phyloP scores from a whole-genome alignment of 2,113 vertebrate species.

The Grammomys surdaster region DNA sequence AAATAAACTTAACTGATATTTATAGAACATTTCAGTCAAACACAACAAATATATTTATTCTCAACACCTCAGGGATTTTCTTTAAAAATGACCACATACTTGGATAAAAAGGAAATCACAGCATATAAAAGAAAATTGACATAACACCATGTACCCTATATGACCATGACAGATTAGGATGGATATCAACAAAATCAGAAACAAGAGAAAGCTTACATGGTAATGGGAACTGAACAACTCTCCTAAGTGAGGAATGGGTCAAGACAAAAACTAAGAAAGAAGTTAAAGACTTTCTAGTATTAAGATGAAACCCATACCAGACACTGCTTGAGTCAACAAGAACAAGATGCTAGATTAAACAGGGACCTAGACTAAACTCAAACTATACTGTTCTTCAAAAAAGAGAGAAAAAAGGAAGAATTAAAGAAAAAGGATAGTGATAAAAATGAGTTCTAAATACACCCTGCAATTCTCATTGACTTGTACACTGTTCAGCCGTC shows the following conservation, averaged over 20 bases:
- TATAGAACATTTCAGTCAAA: not conserved
- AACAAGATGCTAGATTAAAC: not conserved
- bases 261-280: not conserved
- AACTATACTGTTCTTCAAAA: not conserved
- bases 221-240: not conserved
- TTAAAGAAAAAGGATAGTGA: not conserved
- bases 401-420: too few relatives aligned
- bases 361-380: not conserved
- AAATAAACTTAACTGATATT: not conserved
- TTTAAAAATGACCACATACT: not conserved
- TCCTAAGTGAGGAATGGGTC: too few relatives aligned
- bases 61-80: too few relatives aligned
- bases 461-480: not conserved
- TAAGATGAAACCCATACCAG: not conserved
- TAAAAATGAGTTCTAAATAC: not conserved
- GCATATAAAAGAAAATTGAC: not conserved
- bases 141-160: not conserved
- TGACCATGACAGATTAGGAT: not conserved
- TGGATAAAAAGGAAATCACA: not conserved
- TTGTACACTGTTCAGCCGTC: not conserved
- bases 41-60: not conserved
- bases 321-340: not conserved
- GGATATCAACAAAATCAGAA: not conserved
- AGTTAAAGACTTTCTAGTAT: not conserved
- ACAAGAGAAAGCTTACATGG: not conserved